These are phyloP conservation scores for Ormyrus pomaceus DNA, from an alignment of 2,888 invertebrate genomes.

Conservation along the genomic window DNA sequence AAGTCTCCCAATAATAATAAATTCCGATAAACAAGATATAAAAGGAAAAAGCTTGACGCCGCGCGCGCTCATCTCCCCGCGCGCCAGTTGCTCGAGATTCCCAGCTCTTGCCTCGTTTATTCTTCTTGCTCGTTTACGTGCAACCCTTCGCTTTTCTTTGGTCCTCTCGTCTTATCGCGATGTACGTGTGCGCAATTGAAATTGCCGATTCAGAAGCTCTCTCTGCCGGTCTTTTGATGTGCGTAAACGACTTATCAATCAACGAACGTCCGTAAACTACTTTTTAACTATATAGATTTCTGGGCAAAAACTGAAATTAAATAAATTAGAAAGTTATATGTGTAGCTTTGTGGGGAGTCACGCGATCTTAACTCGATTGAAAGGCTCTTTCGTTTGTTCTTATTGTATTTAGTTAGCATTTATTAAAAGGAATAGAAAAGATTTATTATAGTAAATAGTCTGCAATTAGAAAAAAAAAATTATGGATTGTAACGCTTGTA, in stretches of 20 bases:
- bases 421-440: no score
- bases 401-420: no score
- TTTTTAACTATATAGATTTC: background rate
- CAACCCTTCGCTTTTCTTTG: background rate
- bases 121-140: background rate
- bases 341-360: background rate
- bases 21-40: background rate
- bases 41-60: background rate
- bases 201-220: conserved; percentile 10
- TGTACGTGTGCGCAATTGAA: conserved; percentile 37
- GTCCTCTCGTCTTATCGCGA: conserved; percentile 19
- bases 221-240: background rate
- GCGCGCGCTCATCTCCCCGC: background rate
- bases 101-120: conserved; percentile 17
- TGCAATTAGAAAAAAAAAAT: no score
- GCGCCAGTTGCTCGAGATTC: conserved; percentile 22
- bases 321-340: background rate
- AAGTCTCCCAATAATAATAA: conserved; percentile 24
- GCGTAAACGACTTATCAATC: conserved; percentile 10
- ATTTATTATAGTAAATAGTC: no score
- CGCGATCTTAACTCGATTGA: background rate
- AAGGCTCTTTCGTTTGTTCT: no score
- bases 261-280: background rate
- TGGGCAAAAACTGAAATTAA: background rate
- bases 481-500: no score